A percentile compares a stretch with the other conserved stretches of the same genome.
Conservation (phyloP, 2,797 vertebrate genomes). For the Ispidina lecontei region DNA sequence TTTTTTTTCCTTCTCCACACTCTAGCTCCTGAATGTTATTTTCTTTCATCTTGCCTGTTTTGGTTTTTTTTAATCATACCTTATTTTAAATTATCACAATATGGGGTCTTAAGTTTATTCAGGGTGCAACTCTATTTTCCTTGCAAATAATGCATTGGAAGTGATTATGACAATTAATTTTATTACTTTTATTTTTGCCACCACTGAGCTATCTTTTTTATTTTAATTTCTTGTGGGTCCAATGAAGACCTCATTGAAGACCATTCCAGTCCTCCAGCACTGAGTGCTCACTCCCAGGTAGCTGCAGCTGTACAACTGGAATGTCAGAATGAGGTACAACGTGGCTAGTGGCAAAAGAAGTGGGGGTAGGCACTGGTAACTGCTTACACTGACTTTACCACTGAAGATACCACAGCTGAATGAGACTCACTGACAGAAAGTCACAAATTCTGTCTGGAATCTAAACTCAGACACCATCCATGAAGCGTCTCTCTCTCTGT, state of each 20-base stretch:
- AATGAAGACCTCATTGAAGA: rapidly evolving
- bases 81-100: neutral
- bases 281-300: neutral
- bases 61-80: neutral
- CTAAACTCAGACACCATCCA: neutral
- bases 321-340: neutral
- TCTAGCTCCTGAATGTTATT: neutral
- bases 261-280: neutral
- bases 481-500: neutral
- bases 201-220: neutral
- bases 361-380: too few species aligned
- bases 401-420: neutral
- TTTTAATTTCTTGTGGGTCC: neutral
- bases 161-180: neutral
- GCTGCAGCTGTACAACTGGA: neutral
- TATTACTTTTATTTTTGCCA: neutral
- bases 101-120: neutral
- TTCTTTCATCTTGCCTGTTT: neutral
- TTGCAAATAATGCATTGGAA: neutral
- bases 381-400: neutral
- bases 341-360: neutral
- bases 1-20: neutral
- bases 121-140: neutral
- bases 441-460: neutral
- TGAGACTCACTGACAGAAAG: neutral